phyloP scores from a whole-genome alignment of 2,113 vertebrate genomes.

The Calonectris borealis region DNA sequence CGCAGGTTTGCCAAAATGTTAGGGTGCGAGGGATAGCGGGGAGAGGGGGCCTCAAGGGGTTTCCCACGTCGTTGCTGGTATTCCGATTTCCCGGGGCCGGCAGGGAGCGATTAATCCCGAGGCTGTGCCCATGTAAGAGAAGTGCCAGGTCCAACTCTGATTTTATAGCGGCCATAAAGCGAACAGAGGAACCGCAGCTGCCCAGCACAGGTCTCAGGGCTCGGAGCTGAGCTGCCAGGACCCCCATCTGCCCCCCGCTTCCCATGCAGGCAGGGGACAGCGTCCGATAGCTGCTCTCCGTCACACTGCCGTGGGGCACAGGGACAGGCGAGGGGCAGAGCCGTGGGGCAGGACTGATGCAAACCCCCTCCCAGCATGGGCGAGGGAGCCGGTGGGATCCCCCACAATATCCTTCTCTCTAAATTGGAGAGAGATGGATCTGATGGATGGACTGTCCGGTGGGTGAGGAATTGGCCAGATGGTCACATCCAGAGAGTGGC shows the following conservation, averaged over 20 bases:
- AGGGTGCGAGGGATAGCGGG: rapidly evolving
- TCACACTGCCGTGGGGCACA: neutral
- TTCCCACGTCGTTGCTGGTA: neutral
- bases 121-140: neutral
- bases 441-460: neutral
- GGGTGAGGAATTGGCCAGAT: neutral
- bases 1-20: rapidly evolving
- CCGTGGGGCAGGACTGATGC: neutral
- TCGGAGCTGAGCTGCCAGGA: neutral
- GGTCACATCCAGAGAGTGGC: neutral
- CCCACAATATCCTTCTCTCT: neutral
- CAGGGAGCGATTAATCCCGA: rapidly evolving
- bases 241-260: rapidly evolving
- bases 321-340: neutral
- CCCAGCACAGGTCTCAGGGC: neutral
- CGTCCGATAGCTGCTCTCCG: neutral
- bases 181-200: neutral
- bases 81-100: neutral
- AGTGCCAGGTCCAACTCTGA: neutral
- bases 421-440: neutral
- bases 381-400: neutral
- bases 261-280: neutral
- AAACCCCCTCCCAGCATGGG: neutral
- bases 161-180: neutral
- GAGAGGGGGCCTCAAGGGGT: rapidly evolving